phyloP scores from a whole-genome alignment of 2,113 vertebrate genomes.

The Laticauda colubrina region DNA sequence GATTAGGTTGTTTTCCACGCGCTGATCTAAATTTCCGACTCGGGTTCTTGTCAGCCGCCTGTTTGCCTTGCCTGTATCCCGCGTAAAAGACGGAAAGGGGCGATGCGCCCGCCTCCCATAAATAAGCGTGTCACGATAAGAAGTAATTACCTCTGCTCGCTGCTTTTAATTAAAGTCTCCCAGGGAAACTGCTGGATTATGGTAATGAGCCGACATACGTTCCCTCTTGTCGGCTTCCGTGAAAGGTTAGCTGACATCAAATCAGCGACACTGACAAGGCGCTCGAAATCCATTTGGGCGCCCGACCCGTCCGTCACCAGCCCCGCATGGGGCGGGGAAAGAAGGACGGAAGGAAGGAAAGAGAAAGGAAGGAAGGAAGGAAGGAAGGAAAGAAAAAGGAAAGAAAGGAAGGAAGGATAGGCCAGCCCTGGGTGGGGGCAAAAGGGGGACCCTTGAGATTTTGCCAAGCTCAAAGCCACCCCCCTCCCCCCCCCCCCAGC shows the following conservation, averaged over 20 bases:
- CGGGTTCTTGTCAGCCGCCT: conserved; percentile 41
- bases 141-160: conserved; percentile 86
- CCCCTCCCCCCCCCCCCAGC: not conserved
- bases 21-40: not conserved
- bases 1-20: not conserved
- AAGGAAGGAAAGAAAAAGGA: not conserved
- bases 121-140: conserved; percentile 77
- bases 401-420: not conserved
- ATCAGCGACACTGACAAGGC: conserved; percentile 81
- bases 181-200: conserved; percentile 94
- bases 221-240: conserved; percentile 79
- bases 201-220: conserved; percentile 89
- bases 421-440: too few relatives aligned
- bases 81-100: conserved; percentile 56
- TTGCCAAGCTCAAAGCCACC: not conserved
- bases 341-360: not conserved
- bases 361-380: too few relatives aligned
- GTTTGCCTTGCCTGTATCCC: conserved; percentile 34
- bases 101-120: conserved; percentile 65
- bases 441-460: not conserved
- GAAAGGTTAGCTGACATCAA: conserved; percentile 83
- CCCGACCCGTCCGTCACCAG: conserved; percentile 61
- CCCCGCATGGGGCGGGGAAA: not conserved
- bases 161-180: conserved; percentile 95
- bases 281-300: conserved; percentile 78